Evolutionary conservation across 1,140 invertebrate genomes (phyloP), one percentile per base, ranked within the genome.

Genomic region (Drosophila erecta): DNA sequence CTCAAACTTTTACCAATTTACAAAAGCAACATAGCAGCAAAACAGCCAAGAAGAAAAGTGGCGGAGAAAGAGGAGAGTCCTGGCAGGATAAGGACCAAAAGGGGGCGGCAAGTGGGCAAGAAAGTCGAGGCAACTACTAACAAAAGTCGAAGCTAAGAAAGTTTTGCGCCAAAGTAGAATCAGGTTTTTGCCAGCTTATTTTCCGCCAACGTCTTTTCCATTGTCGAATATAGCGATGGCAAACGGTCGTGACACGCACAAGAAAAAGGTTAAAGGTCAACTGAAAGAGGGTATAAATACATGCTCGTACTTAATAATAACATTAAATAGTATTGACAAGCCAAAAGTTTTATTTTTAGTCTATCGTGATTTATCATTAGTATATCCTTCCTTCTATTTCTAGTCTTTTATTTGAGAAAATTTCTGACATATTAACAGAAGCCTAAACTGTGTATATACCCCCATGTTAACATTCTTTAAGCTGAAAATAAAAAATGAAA

Each of bases 1-100:
- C 89, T 83, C 78, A 86, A 91, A 91, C 90, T 87, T 90, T 87
- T 84, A 87, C 79, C 89, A 89, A 89, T 89, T 89, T 89, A 89
- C 84, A 89, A 89, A 87, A 87, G 83, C 83, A 86, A 86, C 83
- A 86, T 49, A 76, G 64, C 81, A 76, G 69, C 77, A 56, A 75
- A 65, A 50, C 37, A 58, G 51, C 54, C 54, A 46, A 54, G 27
- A 50, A 72, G 35, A 58, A 72, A 60, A 22, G 47, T 49, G 56
- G 40, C n/a, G 35, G 35, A 44, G n/a, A n/a, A 43, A 35, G 30
- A 30, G n/a, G 33, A 46, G 41, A 54, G 66, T 49, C 24, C 43
- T 8, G 40, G 41, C 53, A 51, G 59, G 22, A 27, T 35, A 54
- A 38, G 58, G 38, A 50, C 62, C 46, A 40, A 22, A 7, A 60